Conservation (phyloP, 2,113 vertebrate species). For the Apodemus sylvaticus region DNA sequence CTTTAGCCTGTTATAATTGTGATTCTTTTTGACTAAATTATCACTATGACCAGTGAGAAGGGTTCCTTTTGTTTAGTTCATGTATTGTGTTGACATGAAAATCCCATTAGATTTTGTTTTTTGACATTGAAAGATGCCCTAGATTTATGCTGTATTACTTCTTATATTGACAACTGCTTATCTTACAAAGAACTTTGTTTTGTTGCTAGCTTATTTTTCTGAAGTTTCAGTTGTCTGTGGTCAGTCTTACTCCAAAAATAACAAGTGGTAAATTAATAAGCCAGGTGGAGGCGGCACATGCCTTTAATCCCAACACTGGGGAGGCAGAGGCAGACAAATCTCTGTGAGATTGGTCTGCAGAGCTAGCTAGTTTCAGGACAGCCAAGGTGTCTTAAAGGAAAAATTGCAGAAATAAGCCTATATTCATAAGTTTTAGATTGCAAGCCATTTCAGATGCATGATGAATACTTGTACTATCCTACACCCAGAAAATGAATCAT, state of each 20-base stretch:
- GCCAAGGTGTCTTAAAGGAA: not conserved
- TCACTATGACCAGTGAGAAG: not conserved
- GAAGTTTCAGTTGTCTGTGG: not conserved
- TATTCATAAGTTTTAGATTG: not conserved
- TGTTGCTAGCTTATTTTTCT: not conserved
- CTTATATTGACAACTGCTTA: not conserved
- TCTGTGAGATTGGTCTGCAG: not conserved
- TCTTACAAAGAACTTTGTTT: not conserved
- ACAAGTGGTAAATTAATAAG: not conserved
- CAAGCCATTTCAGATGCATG: not conserved
- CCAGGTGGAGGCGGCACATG: not conserved
- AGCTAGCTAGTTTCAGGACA: not conserved
- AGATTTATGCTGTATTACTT: not conserved
- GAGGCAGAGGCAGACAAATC: not conserved
- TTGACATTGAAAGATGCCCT: not conserved
- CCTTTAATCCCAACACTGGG: not conserved
- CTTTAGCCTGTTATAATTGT: not conserved
- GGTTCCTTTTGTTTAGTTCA: not conserved
- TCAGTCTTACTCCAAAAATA: not conserved
- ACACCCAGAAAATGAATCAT: not conserved
- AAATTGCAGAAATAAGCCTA: not conserved
- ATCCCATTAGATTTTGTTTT: not conserved
- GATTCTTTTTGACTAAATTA: not conserved
- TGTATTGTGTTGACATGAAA: not conserved
- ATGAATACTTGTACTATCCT: not conserved